These are phyloP conservation scores for Zaprionus africanus DNA, from an alignment of 1,140 invertebrate genomes.

Conservation along the genomic window DNA sequence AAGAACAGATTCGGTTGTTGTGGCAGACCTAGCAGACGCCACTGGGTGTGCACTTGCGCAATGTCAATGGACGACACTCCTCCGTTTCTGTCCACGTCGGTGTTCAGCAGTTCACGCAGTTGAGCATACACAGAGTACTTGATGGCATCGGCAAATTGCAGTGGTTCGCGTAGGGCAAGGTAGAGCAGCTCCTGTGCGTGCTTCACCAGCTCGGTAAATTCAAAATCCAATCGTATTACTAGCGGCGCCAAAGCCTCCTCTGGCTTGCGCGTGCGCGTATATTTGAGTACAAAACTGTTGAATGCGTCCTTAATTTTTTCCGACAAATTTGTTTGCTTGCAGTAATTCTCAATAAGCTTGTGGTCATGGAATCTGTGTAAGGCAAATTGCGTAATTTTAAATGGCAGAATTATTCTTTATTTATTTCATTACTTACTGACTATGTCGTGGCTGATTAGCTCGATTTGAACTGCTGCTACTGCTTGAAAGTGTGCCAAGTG, in stretches of 20 bases:
- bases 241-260: constrained; percentile 69
- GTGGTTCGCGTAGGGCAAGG: constrained; percentile 62
- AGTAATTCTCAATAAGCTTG: constrained; percentile 61
- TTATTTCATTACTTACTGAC: constrained; percentile 52
- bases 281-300: constrained; percentile 49
- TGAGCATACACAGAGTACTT: constrained; percentile 65
- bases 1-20: constrained; percentile 56
- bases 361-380: constrained; percentile 66
- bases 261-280: constrained; percentile 35
- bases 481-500: not conserved
- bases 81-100: constrained; percentile 8
- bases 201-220: constrained; percentile 50
- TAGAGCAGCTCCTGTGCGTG: constrained; percentile 45
- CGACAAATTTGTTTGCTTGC: constrained; percentile 53
- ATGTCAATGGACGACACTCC: constrained; percentile 64
- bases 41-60: constrained; percentile 66
- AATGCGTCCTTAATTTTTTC: constrained; percentile 61
- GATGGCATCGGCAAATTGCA: constrained; percentile 67
- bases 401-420: not conserved
- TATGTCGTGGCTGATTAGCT: constrained; percentile 22
- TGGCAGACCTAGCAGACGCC: constrained; percentile 69
- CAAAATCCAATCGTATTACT: constrained; percentile 60
- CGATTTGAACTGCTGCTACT: not conserved
- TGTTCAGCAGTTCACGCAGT: constrained; percentile 54
- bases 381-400: not conserved